phyloP scores from a whole-genome alignment of 2,797 vertebrate species.

The Alauda arvensis region DNA sequence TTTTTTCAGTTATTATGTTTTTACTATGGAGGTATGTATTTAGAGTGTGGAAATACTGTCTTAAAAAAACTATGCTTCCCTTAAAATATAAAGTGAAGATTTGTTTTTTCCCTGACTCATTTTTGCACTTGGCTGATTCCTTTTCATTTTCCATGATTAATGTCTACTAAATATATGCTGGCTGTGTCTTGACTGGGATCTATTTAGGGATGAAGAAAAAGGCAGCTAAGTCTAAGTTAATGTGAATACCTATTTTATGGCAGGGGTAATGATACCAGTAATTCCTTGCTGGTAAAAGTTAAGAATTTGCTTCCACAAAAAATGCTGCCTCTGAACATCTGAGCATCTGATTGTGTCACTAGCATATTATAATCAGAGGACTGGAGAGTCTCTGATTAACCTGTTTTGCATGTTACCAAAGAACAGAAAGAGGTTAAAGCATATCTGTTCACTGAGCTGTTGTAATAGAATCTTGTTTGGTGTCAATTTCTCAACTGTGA shows the following conservation, averaged over 20 bases:
- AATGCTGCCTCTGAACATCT: background rate
- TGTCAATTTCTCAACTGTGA: background rate
- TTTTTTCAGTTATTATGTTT: background rate
- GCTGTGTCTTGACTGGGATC: background rate
- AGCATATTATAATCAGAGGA: background rate
- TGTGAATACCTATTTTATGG: background rate
- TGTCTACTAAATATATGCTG: background rate
- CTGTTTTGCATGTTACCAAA: background rate
- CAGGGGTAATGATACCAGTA: background rate
- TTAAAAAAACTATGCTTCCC: background rate
- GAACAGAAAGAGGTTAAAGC: background rate
- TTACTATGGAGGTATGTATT: background rate
- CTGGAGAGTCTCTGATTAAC: background rate
- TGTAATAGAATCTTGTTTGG: background rate
- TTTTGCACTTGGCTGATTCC: background rate
- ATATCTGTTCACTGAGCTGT: background rate
- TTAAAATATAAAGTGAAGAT: background rate
- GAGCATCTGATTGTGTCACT: background rate
- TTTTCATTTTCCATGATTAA: conserved; percentile 31
- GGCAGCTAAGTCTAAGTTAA: background rate
- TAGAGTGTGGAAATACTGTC: background rate
- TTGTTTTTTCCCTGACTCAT: background rate
- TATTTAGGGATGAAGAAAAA: background rate
- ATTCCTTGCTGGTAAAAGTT: background rate
- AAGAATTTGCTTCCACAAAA: background rate